These are phyloP conservation scores for Electrona antarctica DNA, from an alignment of 2,113 vertebrate genomes.

Conservation along the genomic window DNA sequence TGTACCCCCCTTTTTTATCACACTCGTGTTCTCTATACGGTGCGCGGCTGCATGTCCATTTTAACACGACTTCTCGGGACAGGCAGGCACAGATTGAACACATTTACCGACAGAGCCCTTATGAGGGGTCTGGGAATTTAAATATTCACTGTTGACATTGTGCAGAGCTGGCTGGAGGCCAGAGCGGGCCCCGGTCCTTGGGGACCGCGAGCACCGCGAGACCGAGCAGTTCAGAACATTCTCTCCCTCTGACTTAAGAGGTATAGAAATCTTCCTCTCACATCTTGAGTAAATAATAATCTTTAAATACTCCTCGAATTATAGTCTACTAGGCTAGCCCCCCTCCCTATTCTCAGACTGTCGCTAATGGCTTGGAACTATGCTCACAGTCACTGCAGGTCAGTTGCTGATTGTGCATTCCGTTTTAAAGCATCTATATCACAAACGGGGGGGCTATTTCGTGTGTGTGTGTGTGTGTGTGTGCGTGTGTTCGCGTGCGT, in stretches of 20 bases:
- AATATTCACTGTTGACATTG: conserved; percentile 98
- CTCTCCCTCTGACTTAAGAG: conserved; percentile 81
- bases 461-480: conserved; percentile 8
- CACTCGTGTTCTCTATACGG: conserved; percentile 39
- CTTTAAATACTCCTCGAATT: conserved; percentile 55
- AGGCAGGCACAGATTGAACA: conserved; percentile 91
- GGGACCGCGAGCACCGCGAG: conserved; percentile 47
- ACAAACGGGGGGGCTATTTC: neutral
- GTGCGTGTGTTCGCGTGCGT: conserved; percentile 17
- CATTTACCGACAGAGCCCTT: conserved; percentile 96
- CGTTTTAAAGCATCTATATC: neutral
- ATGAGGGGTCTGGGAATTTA: conserved; percentile 98
- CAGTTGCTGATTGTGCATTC: conserved; percentile 3
- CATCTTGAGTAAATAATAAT: conserved; percentile 66
- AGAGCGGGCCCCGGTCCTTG: conserved; percentile 74
- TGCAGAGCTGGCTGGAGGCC: conserved; percentile 89
- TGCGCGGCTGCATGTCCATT: conserved; percentile 28
- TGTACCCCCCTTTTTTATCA: conserved; percentile 38
- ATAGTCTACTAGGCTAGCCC: neutral
- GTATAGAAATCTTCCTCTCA: conserved; percentile 83
- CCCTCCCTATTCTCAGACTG: conserved; percentile 17
- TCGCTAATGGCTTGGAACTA: conserved; percentile 22
- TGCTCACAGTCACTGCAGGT: conserved; percentile 16
- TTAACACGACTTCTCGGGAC: conserved; percentile 88
- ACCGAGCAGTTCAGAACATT: conserved; percentile 79